These are phyloP conservation scores for Kradibia gibbosae DNA, from an alignment of 1,140 invertebrate genomes.

Conservation along the genomic window DNA sequence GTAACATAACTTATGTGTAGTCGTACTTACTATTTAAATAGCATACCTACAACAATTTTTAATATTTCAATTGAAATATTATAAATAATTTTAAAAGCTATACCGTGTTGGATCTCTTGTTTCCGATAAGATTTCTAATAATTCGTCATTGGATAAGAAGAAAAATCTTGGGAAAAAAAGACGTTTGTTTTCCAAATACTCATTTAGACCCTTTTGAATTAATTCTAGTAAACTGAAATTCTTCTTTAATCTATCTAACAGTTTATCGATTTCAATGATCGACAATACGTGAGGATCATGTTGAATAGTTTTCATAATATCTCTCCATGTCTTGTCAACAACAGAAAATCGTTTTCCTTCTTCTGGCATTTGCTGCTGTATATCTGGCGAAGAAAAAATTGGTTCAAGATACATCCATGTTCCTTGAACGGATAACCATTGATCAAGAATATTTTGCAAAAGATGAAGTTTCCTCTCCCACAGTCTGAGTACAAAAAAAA, in stretches of 20 bases:
- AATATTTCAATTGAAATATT: neutral
- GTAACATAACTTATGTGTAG: too few relatives aligned
- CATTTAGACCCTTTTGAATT: conserved; percentile 94
- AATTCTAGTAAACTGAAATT: conserved; percentile 88
- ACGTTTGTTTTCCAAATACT: conserved; percentile 96
- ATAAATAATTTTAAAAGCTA: conserved; percentile 9
- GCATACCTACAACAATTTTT: too few relatives aligned
- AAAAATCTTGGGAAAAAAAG: conserved; percentile 97
- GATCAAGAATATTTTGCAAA: conserved; percentile 91
- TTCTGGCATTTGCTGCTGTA: conserved; percentile 92
- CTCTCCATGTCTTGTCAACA: conserved; percentile 94
- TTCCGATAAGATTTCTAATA: conserved; percentile 96
- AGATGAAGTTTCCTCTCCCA: conserved; percentile 85
- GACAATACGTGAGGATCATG: conserved; percentile 85
- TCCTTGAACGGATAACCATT: conserved; percentile 95
- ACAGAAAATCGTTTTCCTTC: conserved; percentile 90
- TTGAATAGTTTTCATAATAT: conserved; percentile 91
- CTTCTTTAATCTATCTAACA: conserved; percentile 92
- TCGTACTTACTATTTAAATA: too few relatives aligned
- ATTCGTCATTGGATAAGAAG: conserved; percentile 97
- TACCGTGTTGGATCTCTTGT: conserved; percentile 95
- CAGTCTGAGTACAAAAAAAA: conserved; percentile 68
- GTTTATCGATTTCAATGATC: conserved; percentile 92
- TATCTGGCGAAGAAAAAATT: conserved; percentile 96
- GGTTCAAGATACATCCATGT: conserved; percentile 98